Evolutionary conservation across 2,113 vertebrate species (phyloP).

Genomic region (Nycticryphes semicollaris): DNA sequence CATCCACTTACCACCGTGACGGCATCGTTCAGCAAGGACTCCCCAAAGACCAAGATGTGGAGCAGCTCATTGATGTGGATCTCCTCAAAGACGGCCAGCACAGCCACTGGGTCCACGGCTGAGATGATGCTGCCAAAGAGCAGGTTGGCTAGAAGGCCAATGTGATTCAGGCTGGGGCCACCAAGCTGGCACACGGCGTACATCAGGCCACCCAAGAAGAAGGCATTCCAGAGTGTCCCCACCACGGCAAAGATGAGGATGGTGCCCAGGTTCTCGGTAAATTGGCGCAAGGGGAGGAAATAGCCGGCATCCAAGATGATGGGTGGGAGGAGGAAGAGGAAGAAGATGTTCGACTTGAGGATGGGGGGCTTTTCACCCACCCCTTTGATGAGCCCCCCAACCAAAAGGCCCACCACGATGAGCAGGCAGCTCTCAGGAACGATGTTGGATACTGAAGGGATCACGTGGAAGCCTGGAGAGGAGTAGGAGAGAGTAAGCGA

Average conservation of each 20-base stretch:
- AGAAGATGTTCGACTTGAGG: slow-evolving; percentile 85
- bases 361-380: slow-evolving; percentile 86
- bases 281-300: slow-evolving; percentile 94
- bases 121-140: slow-evolving; percentile 95
- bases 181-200: slow-evolving; percentile 88
- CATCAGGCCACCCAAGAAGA: slow-evolving; percentile 90
- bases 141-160: slow-evolving; percentile 88
- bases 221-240: slow-evolving; percentile 95
- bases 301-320: slow-evolving; percentile 98
- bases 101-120: slow-evolving; percentile 94
- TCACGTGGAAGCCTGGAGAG: slow-evolving; percentile 90
- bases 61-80: slow-evolving; percentile 98
- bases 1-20: slow-evolving; percentile 90
- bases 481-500: not conserved
- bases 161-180: slow-evolving; percentile 58
- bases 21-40: slow-evolving; percentile 95
- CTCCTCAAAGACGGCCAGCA: slow-evolving; percentile 97
- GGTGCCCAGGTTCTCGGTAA: slow-evolving; percentile 96
- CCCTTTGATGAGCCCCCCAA: slow-evolving; percentile 90
- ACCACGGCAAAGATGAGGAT: slow-evolving; percentile 97
- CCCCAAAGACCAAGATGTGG: slow-evolving; percentile 96
- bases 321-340: slow-evolving; percentile 93
- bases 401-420: slow-evolving; percentile 91
- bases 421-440: slow-evolving; percentile 98
- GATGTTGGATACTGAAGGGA: slow-evolving; percentile 87